These are phyloP conservation scores for Platichthys stellatus DNA, from an alignment of 2,113 vertebrate species.

Conservation along the genomic window DNA sequence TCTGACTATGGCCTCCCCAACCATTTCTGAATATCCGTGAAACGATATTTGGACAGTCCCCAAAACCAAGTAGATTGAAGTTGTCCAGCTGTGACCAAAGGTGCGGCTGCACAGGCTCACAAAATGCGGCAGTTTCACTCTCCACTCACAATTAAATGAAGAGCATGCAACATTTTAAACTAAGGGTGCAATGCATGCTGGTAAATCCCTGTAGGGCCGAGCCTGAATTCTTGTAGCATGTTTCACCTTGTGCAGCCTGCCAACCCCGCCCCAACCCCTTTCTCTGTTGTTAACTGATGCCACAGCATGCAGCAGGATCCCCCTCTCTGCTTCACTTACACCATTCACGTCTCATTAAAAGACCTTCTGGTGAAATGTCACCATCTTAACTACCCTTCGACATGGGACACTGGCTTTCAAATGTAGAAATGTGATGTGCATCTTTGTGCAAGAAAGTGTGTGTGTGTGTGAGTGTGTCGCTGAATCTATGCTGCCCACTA, in stretches of 20 bases:
- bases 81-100: neutral
- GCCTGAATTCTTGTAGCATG: neutral
- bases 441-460: slow-evolving; percentile 5
- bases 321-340: slow-evolving; percentile 31
- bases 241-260: neutral
- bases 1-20: neutral
- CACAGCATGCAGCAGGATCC: slow-evolving; percentile 18
- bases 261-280: neutral
- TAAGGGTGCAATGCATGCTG: neutral
- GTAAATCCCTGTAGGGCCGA: neutral
- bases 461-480: slow-evolving; percentile 17
- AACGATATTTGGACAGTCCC: too few relatives aligned
- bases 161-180: neutral
- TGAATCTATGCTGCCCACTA: slow-evolving; percentile 13
- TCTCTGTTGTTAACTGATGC: slow-evolving; percentile 33
- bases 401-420: slow-evolving; percentile 52
- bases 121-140: neutral
- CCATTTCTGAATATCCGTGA: neutral
- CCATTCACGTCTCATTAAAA: slow-evolving; percentile 63
- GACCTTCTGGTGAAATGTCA: slow-evolving; percentile 65
- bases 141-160: neutral
- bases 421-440: slow-evolving; percentile 46
- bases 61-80: neutral
- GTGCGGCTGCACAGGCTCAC: neutral
- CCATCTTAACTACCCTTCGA: slow-evolving; percentile 52